These are phyloP conservation scores for Glaucidium brasilianum DNA, from an alignment of 2,113 vertebrate genomes.

Conservation along the genomic window DNA sequence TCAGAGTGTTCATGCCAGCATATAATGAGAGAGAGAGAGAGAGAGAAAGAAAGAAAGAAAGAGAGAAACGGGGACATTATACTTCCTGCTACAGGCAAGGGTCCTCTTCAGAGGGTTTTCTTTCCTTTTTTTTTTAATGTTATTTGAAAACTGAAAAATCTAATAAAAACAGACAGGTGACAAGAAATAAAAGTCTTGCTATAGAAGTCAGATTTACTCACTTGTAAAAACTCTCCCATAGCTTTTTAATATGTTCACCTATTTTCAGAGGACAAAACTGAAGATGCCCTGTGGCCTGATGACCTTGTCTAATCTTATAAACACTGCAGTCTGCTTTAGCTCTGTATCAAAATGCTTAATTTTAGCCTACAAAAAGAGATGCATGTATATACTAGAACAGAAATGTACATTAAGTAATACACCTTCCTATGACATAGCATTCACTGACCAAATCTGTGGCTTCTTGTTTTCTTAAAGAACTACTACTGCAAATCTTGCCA, in stretches of 20 bases:
- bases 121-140: not conserved
- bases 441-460: not conserved
- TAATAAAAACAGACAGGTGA: slow-evolving; percentile 38
- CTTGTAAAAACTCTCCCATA: not conserved
- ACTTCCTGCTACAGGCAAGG: slow-evolving; percentile 50
- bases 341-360: not conserved
- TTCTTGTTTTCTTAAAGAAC: not conserved
- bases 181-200: slow-evolving; percentile 10
- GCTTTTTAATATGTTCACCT: not conserved
- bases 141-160: slow-evolving; percentile 31
- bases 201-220: slow-evolving; percentile 10
- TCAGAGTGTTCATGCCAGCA: slow-evolving; percentile 47
- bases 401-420: not conserved
- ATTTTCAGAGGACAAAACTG: slow-evolving; percentile 12
- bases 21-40: slow-evolving; percentile 28
- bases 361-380: not conserved
- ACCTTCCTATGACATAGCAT: not conserved
- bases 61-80: not conserved
- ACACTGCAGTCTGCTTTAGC: not conserved
- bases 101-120: not conserved
- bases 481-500: not conserved
- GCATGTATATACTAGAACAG: not conserved
- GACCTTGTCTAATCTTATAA: not conserved
- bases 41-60: not conserved
- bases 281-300: not conserved